Conservation (phyloP, 2,888 invertebrate genomes). For the Julus scandinavius region DNA sequence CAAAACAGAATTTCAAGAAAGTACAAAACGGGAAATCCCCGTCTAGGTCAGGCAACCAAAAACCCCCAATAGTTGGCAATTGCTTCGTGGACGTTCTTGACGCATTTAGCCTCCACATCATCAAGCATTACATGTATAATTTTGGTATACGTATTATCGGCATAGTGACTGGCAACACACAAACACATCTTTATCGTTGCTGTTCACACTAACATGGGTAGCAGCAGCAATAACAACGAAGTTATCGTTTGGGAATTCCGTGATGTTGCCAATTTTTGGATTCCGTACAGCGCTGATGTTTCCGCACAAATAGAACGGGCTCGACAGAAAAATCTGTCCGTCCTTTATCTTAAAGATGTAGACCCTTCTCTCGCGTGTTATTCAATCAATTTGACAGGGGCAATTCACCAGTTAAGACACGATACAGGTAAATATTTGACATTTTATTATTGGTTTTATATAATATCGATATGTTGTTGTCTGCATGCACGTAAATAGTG, state of each 20-base stretch:
- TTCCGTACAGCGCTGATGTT: slow-evolving; percentile 47
- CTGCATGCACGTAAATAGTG: too few relatives aligned
- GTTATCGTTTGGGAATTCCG: slow-evolving; percentile 33
- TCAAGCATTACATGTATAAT: too few relatives aligned
- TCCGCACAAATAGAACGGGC: slow-evolving; percentile 24
- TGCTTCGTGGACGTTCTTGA: too few relatives aligned
- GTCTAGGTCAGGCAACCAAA: too few relatives aligned
- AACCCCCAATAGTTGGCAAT: too few relatives aligned
- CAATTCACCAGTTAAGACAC: background rate
- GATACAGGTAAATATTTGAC: slow-evolving; percentile 2
- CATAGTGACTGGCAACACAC: too few relatives aligned
- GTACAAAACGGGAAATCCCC: too few relatives aligned
- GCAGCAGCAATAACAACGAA: background rate
- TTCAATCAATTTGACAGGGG: background rate
- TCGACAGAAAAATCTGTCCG: background rate
- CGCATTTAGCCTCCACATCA: too few relatives aligned
- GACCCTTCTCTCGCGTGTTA: background rate
- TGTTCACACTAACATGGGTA: background rate
- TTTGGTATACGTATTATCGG: too few relatives aligned
- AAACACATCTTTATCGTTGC: too few relatives aligned
- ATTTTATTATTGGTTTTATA: background rate
- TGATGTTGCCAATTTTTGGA: background rate
- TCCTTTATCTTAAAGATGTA: slow-evolving; percentile 27
- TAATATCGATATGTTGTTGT: too few relatives aligned
- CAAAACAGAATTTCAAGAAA: too few relatives aligned